phyloP scores from a whole-genome alignment of 2,113 vertebrate genomes.

The Alouatta palliata region DNA sequence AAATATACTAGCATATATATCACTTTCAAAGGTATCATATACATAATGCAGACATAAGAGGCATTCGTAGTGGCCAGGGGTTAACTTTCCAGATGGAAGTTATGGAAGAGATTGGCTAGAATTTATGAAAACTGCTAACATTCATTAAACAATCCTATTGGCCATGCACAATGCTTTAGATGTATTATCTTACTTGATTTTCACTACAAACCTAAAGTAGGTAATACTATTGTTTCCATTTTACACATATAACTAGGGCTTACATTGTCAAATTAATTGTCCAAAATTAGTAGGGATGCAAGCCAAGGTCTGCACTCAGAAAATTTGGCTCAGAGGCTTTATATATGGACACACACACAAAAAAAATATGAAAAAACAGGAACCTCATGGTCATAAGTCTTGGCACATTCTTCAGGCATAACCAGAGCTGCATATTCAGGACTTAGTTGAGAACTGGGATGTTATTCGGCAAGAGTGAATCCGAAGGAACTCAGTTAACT shows the following conservation, averaged over 20 bases:
- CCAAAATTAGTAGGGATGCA: neutral
- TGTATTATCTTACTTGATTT: conserved; percentile 6
- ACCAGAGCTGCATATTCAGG: neutral
- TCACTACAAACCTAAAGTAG: neutral
- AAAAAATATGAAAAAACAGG: neutral
- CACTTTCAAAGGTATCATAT: neutral
- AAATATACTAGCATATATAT: neutral
- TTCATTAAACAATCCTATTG: neutral
- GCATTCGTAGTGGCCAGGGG: neutral
- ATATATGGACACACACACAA: neutral
- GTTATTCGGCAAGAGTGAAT: neutral
- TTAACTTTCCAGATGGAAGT: neutral
- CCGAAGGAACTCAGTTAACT: neutral
- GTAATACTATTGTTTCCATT: neutral
- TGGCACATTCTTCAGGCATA: neutral
- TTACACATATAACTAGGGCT: neutral
- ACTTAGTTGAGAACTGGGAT: neutral
- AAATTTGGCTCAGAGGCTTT: neutral
- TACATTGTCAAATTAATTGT: neutral
- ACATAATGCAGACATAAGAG: neutral
- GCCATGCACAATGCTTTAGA: neutral
- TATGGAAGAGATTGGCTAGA: neutral
- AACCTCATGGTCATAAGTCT: neutral
- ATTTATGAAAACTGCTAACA: neutral
- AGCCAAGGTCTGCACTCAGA: neutral